Conservation (phyloP, 2,888 invertebrate genomes). For the Leptinotarsa rubiginosa region DNA sequence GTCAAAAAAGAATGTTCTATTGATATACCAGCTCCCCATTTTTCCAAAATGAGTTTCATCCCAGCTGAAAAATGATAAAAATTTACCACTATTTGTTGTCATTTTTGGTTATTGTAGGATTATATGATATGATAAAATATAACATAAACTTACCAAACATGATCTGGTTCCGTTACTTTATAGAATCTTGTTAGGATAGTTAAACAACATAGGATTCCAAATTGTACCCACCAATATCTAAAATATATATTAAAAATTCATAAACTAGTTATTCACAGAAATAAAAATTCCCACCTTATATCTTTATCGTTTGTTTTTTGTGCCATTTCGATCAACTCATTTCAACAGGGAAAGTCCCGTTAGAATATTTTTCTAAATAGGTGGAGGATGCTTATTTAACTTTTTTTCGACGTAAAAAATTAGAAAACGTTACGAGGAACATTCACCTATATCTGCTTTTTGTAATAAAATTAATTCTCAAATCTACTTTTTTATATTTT, state of each 20-base stretch:
- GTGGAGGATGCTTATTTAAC: no score
- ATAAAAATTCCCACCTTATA: not conserved
- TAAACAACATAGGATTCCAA: slow-evolving; percentile 73
- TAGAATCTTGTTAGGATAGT: slow-evolving; percentile 85
- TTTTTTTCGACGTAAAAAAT: no score
- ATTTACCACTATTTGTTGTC: not conserved
- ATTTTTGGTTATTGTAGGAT: not conserved
- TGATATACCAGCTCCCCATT: slow-evolving; percentile 99
- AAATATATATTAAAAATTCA: slow-evolving; percentile 37
- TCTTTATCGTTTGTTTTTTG: slow-evolving; percentile 9
- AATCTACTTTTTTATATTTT: not conserved
- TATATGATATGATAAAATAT: not conserved
- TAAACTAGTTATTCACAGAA: not conserved
- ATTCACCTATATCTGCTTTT: no score
- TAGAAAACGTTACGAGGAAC: no score
- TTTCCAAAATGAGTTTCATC: slow-evolving; percentile 99
- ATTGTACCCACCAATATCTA: slow-evolving; percentile 75
- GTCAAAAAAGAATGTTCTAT: slow-evolving; percentile 97
- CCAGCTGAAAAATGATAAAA: slow-evolving; percentile 74
- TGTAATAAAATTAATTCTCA: no score
- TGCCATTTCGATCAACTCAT: not conserved
- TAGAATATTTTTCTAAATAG: not conserved
- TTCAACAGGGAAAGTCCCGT: not conserved
- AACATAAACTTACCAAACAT: slow-evolving; percentile 83
- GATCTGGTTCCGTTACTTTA: slow-evolving; percentile 91